Base-by-base conservation (phyloP, 2,888 invertebrate genomes). In the Pocota personata region DNA sequence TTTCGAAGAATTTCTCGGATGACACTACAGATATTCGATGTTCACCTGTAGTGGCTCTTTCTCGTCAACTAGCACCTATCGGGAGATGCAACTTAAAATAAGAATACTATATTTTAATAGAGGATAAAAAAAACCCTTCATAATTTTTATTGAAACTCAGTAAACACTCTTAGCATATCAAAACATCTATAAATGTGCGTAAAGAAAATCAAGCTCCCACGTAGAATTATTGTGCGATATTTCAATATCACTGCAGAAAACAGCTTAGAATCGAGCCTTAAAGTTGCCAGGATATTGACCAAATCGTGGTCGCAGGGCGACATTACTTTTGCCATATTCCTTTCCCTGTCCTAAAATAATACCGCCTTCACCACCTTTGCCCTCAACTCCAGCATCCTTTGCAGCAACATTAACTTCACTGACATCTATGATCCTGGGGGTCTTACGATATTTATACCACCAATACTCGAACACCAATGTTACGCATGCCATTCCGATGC, bases 381-480 rank as follows among this genome's bases (percentile, higher is more conserved):
- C 88, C 24, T 89, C 89, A 75, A 89, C 89, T 8, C 89, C 88
- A 3, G 62, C 67, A 60, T 91, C 90, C 6, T 89, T 89, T 4
- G 69, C 77, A 43, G 88, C 58, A 2, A 87, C 62, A 69, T 77
- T 89, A 0, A 88, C 94, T 92, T 95, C 95, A 58, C 94, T 94
- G 5, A 95, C 94, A 88, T 95, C 94, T 3, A 95, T 94, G 40
- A 95, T 93, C 19, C 93, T 93, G 0, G 95, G 94, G 79, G 93
- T 93, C 88, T 95, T 95, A 88, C 96, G 94, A 93, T 95, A 96
- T 89, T 96, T 96, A 89, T 97, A 97, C 96, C 97, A 98, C 96
- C 97, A 97, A 92, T 98, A 99, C 91, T 99, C 99, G 83, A 98
- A 96, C 0, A 96, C 96, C 43, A 99, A 93, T 0, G 98, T 98